Conservation (phyloP, 2,888 invertebrate species). For the Mellilla xanthometata region DNA sequence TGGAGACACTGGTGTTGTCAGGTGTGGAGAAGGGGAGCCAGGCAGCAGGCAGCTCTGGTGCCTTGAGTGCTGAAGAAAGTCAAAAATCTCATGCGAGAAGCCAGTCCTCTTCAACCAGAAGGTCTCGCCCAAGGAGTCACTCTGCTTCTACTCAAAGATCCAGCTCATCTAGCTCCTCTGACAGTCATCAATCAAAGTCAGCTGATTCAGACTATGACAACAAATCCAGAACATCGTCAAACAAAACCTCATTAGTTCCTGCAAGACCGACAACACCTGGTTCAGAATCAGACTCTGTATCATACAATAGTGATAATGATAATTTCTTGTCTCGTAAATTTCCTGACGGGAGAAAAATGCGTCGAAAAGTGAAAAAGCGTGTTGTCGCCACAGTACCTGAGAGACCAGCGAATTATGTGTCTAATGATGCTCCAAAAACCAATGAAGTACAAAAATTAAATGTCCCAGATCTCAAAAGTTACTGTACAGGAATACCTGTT, state of each 20-base stretch:
- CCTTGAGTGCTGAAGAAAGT: slow-evolving; percentile 39
- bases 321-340: slow-evolving; percentile 70
- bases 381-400: slow-evolving; percentile 29
- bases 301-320: slow-evolving; percentile 67
- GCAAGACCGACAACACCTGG: slow-evolving; percentile 45
- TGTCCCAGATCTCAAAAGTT: slow-evolving; percentile 49
- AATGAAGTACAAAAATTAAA: slow-evolving; percentile 31
- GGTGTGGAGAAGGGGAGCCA: slow-evolving; percentile 40
- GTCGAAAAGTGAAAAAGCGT: slow-evolving; percentile 53
- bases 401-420: slow-evolving; percentile 38
- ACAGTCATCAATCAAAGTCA: slow-evolving; percentile 61
- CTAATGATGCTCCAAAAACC: slow-evolving; percentile 36
- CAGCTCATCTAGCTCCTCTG: slow-evolving; percentile 58
- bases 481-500: slow-evolving; percentile 55
- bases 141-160: slow-evolving; percentile 48
- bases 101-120: slow-evolving; percentile 43
- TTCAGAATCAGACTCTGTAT: slow-evolving; percentile 66
- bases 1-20: slow-evolving; percentile 59
- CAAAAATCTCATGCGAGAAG: slow-evolving; percentile 46
- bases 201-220: slow-evolving; percentile 58
- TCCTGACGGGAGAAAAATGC: slow-evolving; percentile 55
- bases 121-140: slow-evolving; percentile 46
- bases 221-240: slow-evolving; percentile 34
- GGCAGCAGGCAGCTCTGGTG: slow-evolving; percentile 35
- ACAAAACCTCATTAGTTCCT: slow-evolving; percentile 6